These are phyloP conservation scores for Ctenoplectra terminalis DNA, from an alignment of 1,140 invertebrate species.

Conservation along the genomic window DNA sequence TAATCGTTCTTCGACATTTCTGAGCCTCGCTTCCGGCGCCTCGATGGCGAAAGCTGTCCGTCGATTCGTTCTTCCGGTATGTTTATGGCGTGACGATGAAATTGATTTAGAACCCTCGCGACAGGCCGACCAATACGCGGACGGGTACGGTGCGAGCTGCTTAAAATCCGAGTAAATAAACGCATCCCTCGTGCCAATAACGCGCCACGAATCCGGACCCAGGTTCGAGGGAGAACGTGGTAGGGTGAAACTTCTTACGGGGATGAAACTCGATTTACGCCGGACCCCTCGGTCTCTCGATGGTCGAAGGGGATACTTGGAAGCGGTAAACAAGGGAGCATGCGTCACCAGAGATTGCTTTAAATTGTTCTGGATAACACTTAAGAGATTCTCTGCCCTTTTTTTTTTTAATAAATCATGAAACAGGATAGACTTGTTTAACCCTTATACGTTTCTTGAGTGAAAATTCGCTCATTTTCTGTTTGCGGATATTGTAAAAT, in stretches of 20 bases:
- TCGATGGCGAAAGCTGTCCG: not conserved
- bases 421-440: too few relatives aligned
- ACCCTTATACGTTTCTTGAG: too few relatives aligned
- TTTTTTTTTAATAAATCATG: slow-evolving; percentile 26
- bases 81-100: slow-evolving; percentile 46
- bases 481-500: too few relatives aligned
- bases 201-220: slow-evolving; percentile 44
- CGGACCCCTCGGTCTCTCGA: slow-evolving; percentile 23
- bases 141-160: slow-evolving; percentile 5
- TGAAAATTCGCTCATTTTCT: too few relatives aligned
- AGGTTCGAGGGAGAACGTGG: slow-evolving; percentile 4
- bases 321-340: slow-evolving; percentile 47
- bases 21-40: not conserved
- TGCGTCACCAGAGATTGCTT: slow-evolving; percentile 30
- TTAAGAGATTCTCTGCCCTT: not conserved
- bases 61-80: slow-evolving; percentile 35
- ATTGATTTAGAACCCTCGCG: slow-evolving; percentile 50
- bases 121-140: slow-evolving; percentile 30
- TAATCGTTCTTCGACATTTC: not conserved
- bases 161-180: slow-evolving; percentile 60
- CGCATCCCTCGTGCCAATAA: slow-evolving; percentile 51
- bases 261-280: slow-evolving; percentile 57
- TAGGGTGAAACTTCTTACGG: slow-evolving; percentile 50
- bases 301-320: slow-evolving; percentile 30
- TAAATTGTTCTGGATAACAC: slow-evolving; percentile 13